phyloP scores from a whole-genome alignment of 92 coral and sea anemone genomes.

The Epizoanthus illoricatus region DNA sequence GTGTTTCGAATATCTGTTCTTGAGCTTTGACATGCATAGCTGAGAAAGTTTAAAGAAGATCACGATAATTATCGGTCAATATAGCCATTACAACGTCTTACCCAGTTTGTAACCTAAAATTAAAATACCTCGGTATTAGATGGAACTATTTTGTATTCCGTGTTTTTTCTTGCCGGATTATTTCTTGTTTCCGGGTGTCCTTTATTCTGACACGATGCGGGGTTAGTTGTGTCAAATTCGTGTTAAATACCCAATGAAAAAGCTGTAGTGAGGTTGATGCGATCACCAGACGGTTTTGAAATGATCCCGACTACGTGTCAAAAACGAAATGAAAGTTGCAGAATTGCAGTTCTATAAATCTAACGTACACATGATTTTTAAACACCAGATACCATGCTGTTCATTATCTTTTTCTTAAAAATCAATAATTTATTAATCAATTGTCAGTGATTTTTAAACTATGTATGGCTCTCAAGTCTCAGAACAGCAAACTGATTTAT shows the following conservation, averaged over 20 bases:
- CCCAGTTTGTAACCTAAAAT: no score
- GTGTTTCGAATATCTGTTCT: no score
- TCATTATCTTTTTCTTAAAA: neutral
- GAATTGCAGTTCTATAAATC: neutral
- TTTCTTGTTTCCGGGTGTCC: slow-evolving; percentile 4
- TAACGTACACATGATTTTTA: neutral
- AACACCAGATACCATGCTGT: neutral
- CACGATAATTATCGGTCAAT: no score
- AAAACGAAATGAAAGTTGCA: neutral
- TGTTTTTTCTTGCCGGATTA: neutral
- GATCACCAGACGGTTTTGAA: neutral
- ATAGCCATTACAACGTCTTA: no score
- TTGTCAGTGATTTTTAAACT: neutral
- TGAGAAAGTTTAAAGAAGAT: no score
- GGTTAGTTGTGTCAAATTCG: slow-evolving; percentile 2
- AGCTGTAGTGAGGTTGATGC: no score
- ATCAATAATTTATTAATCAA: slow-evolving; percentile 12
- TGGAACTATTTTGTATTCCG: neutral
- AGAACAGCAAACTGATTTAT: neutral
- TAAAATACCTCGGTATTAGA: no score
- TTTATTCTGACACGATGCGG: neutral
- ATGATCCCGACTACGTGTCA: neutral
- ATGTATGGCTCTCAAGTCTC: neutral
- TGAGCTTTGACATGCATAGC: no score
- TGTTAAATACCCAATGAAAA: neutral